phyloP scores from a whole-genome alignment of 2,113 vertebrate genomes.

The Ammodytes marinus region DNA sequence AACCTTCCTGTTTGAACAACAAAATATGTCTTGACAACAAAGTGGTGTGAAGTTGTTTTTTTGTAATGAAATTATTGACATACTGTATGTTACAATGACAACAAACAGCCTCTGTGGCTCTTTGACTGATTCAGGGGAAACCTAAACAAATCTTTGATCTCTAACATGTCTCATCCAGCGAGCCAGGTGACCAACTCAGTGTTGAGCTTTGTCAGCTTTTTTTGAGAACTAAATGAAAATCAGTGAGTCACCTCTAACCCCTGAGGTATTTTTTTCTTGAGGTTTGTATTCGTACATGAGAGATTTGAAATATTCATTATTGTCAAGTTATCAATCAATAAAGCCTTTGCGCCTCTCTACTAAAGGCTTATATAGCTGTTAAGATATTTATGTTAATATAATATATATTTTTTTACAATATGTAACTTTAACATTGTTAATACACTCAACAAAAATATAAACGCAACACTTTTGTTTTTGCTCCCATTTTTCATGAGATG shows the following conservation, averaged over 20 bases:
- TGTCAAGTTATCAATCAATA: not conserved
- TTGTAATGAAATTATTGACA: constrained; percentile 39
- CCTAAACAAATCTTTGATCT: constrained; percentile 57
- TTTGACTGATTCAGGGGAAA: constrained; percentile 31
- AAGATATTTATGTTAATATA: not conserved
- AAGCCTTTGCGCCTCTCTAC: not conserved
- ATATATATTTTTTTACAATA: not conserved
- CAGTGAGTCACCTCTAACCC: not conserved
- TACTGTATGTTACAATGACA: constrained; percentile 21
- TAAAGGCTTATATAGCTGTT: not conserved
- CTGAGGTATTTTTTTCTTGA: not conserved
- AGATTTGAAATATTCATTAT: no score
- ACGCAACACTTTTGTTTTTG: no score
- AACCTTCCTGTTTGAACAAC: constrained; percentile 39
- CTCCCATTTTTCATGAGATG: no score
- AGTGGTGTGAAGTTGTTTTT: constrained; percentile 44
- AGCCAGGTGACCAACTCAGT: not conserved
- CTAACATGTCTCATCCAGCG: constrained; percentile 17
- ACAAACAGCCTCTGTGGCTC: constrained; percentile 38
- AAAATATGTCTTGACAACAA: constrained; percentile 39
- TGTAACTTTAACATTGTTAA: not conserved
- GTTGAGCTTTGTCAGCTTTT: constrained; percentile 3
- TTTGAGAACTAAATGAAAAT: constrained; percentile 25
- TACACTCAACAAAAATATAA: no score
- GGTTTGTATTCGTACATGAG: not conserved